A percentile compares a stretch with the other conserved stretches of the same genome.
Evolutionary conservation across 2,888 invertebrate genomes (phyloP).

Genomic region (Nemapogon koenigi): DNA sequence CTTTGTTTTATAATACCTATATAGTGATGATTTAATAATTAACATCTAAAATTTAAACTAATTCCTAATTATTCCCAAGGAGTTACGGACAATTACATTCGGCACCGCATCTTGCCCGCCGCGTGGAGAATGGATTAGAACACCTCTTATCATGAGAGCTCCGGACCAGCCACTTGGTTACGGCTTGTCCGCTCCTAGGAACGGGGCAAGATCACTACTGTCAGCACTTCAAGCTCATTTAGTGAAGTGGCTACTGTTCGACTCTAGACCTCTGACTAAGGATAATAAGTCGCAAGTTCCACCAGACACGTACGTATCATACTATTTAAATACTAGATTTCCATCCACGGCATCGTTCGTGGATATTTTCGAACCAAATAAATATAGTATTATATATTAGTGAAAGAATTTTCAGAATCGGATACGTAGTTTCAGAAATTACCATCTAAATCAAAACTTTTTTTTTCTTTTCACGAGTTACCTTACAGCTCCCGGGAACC

Average conservation of each 20-base stretch:
- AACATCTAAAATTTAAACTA: too few species aligned
- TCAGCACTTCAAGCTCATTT: constrained; percentile 74
- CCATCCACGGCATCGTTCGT: too few species aligned
- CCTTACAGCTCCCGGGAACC: too few species aligned
- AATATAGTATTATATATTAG: too few species aligned
- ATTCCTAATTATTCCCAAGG: constrained; percentile 42
- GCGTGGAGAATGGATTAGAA: constrained; percentile 75
- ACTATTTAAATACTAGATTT: too few species aligned
- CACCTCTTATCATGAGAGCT: constrained; percentile 69
- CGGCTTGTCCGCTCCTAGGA: constrained; percentile 70
- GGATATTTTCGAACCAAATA: too few species aligned
- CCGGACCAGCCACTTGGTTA: constrained; percentile 66
- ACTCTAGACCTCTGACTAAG: constrained; percentile 47
- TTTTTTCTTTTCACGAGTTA: too few species aligned
- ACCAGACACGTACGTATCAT: constrained; percentile 64
- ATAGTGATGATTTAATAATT: too few species aligned
- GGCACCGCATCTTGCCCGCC: constrained; percentile 73
- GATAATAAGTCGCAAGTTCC: constrained; percentile 53
- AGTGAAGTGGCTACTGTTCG: constrained; percentile 73
- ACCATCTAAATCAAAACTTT: too few species aligned
- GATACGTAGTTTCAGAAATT: too few species aligned
- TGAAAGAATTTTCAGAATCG: too few species aligned
- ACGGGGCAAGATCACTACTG: constrained; percentile 68
- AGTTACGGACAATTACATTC: constrained; percentile 68
- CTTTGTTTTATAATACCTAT: too few species aligned